Base-by-base conservation (phyloP, 1,140 invertebrate species). In the Formica selysi region DNA sequence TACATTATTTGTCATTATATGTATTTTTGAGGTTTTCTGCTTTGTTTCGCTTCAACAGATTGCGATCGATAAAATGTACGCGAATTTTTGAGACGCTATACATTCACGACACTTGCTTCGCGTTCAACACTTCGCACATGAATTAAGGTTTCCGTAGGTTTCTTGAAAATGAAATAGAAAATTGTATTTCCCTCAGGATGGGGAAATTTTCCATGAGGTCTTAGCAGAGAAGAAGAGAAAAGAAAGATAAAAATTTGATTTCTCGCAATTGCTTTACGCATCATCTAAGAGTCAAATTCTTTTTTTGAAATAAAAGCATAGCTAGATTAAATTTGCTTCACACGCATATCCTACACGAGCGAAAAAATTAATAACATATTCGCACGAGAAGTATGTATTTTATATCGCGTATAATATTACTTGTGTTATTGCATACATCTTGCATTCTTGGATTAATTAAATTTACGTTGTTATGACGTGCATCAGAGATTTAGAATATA, bases 171-270 rank as follows among this genome's bases (percentile, higher is more conserved):
- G 19, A 10, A 65, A 65, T 44, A 51, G 76, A 78, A 65, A 65
- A 64, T 65, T 78, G 61, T 29, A 44, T 62, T 29, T 41, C 5
- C 61, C 62, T 78, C 38, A 10, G 76, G 11, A 10, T 64, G 59
- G 41, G 10, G 22, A 38, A 78, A 78, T 65, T 64, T 78, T 78
- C 29, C 41, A 57, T 32, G 11, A 44, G 19, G 16, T 29, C 19
- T 32, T 76, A 61, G 32, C 32, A 36, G 26, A 71, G 16, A 51
- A 22, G 26, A 19, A 64, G 11, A 32, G 19, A 64, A 19, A 48
- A 16, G 26, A 64, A 22, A 65, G 22, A 65, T 78, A 65, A 65
- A 78, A 78, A 78, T 78, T 78, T 41, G 19, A n/a, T 78, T 78
- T 65, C 57, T 44, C 38, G 41, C 41, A 78, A 78, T 2, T 51